phyloP scores from a whole-genome alignment of 1,140 invertebrate species.

The Uloborus diversus region DNA sequence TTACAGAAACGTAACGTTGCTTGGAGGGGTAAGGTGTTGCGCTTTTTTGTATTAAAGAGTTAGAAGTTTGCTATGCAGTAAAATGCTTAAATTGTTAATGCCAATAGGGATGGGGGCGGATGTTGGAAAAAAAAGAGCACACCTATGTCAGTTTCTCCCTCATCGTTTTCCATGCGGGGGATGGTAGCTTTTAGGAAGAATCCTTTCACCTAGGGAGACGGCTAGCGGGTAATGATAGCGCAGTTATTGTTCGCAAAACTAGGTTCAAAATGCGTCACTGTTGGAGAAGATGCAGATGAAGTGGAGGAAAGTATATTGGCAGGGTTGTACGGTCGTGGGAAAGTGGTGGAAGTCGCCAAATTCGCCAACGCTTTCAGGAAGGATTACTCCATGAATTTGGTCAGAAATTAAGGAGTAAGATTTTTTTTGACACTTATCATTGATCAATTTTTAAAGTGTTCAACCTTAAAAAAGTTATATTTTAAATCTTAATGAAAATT shows the following conservation, averaged over 20 bases:
- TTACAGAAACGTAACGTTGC: too few species aligned
- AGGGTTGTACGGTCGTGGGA: too few species aligned
- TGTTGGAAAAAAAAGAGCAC: background rate
- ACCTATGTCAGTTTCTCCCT: background rate
- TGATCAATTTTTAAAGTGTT: too few species aligned
- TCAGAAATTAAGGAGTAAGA: too few species aligned
- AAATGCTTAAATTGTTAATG: conserved; percentile 50
- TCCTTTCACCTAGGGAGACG: conserved; percentile 13
- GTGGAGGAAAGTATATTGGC: too few species aligned
- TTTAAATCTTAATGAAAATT: too few species aligned
- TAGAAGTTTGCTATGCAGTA: conserved; percentile 18
- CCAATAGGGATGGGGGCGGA: background rate
- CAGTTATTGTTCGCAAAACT: conserved; percentile 43
- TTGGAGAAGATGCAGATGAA: conserved; percentile 41
- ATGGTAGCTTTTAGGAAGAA: conserved; percentile 34
- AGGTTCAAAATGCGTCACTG: conserved; percentile 24
- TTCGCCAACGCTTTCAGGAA: too few species aligned
- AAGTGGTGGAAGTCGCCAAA: too few species aligned
- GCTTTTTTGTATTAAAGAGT: conserved; percentile 43
- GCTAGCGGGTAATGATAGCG: conserved; percentile 27
- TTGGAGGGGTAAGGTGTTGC: conserved; percentile 16
- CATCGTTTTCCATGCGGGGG: too few species aligned
- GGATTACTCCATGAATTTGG: too few species aligned
- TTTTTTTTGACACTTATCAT: too few species aligned
- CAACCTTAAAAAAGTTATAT: too few species aligned